Evolutionary conservation across 2,113 vertebrate species (phyloP).

Genomic region (Oreocharis arfaki): DNA sequence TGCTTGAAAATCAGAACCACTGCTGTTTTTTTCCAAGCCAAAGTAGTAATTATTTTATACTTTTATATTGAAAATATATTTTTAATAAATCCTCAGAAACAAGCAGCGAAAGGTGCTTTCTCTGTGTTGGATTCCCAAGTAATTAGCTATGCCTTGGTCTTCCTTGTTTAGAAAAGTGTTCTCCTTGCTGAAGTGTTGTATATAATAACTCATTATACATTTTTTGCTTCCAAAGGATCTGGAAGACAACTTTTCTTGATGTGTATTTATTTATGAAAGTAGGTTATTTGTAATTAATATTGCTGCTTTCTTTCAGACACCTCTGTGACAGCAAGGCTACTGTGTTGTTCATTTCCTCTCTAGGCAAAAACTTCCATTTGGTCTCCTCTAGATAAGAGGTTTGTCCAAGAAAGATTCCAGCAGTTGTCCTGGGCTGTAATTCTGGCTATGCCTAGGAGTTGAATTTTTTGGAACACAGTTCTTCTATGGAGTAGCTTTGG

Average conservation of each 20-base stretch:
- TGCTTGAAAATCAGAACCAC: conserved; percentile 38
- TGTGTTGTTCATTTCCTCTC: neutral
- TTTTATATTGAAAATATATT: conserved; percentile 41
- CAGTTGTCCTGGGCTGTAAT: neutral
- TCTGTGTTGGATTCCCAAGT: conserved; percentile 39
- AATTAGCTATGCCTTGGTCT: conserved; percentile 29
- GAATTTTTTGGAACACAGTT: neutral
- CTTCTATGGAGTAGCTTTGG: neutral
- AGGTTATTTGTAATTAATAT: neutral
- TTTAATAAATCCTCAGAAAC: conserved; percentile 36
- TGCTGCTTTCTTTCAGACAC: neutral
- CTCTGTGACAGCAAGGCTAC: neutral
- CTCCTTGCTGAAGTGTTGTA: neutral
- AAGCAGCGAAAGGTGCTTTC: conserved; percentile 44
- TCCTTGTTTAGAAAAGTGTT: neutral
- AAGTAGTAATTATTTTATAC: conserved; percentile 52
- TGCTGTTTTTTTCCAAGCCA: conserved; percentile 18
- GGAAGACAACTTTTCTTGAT: neutral
- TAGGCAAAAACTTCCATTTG: neutral
- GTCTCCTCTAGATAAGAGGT: neutral
- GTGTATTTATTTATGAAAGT: conserved; percentile 18
- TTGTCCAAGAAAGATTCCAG: neutral
- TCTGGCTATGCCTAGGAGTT: neutral
- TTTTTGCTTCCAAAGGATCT: neutral
- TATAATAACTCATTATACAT: neutral